Conservation (phyloP, 1,140 invertebrate species). For the Platyscapa corneri region DNA sequence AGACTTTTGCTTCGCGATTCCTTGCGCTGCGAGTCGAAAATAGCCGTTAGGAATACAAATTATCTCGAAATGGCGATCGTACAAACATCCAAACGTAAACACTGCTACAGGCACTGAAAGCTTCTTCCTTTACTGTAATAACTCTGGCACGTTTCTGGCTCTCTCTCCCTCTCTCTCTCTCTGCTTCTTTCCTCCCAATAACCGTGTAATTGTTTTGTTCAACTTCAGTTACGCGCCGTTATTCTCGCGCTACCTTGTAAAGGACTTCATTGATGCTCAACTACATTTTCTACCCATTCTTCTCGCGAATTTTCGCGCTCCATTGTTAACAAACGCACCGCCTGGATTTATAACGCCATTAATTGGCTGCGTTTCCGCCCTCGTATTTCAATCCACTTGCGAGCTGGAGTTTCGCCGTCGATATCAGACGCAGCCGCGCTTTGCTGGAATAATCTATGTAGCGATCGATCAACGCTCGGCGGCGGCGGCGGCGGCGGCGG, state of each 20-base stretch:
- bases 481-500: no score
- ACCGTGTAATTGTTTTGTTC: slow-evolving; percentile 5
- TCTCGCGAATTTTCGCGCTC: slow-evolving; percentile 33
- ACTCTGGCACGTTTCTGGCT: background rate
- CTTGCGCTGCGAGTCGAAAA: no score
- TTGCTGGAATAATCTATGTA: no score
- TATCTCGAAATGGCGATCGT: background rate
- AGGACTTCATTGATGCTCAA: background rate
- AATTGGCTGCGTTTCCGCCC: slow-evolving; percentile 64
- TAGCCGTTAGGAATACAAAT: background rate
- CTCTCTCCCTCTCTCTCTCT: background rate
- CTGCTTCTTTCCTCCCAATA: background rate
- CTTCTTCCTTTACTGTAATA: background rate
- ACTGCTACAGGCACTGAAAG: background rate
- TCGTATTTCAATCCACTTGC: slow-evolving; percentile 63
- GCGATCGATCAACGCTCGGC: slow-evolving; percentile 11
- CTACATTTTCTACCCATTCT: background rate
- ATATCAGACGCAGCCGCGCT: background rate
- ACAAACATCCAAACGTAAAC: background rate
- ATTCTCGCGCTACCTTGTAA: background rate
- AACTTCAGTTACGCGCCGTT: background rate
- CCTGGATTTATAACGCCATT: slow-evolving; percentile 65
- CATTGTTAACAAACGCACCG: slow-evolving; percentile 60
- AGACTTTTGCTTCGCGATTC: no score
- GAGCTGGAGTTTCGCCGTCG: slow-evolving; percentile 45